Conservation (phyloP, 2,888 invertebrate genomes). For the Pyrrhia umbra region DNA sequence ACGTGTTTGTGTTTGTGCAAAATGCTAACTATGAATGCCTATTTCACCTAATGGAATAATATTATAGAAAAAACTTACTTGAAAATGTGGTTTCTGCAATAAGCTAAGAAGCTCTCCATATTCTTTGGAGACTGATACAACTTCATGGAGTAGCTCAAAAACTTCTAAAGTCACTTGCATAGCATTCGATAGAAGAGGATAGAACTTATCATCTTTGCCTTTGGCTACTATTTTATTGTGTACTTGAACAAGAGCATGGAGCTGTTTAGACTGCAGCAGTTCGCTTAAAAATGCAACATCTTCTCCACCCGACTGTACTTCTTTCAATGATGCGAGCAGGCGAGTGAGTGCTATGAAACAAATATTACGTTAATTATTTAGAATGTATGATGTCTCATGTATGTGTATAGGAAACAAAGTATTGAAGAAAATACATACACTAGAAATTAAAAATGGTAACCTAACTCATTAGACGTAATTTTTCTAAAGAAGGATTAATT, state of each 20-base stretch:
- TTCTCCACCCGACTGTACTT: slow-evolving; percentile 95
- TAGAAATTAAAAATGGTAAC: too few species aligned
- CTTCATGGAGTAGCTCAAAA: slow-evolving; percentile 92
- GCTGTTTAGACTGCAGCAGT: slow-evolving; percentile 95
- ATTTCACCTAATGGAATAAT: neutral
- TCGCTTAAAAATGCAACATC: slow-evolving; percentile 96
- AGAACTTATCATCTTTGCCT: slow-evolving; percentile 95
- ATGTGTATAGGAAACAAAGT: too few species aligned
- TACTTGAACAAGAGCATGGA: slow-evolving; percentile 97
- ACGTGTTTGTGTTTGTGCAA: too few species aligned
- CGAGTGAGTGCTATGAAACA: slow-evolving; percentile 93
- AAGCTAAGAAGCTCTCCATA: slow-evolving; percentile 95
- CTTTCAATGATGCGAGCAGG: slow-evolving; percentile 95
- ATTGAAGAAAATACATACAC: too few species aligned
- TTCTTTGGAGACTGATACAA: slow-evolving; percentile 92
- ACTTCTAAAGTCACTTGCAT: slow-evolving; percentile 96
- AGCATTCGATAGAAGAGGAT: slow-evolving; percentile 95
- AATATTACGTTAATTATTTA: slow-evolving; percentile 8
- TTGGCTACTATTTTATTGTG: slow-evolving; percentile 96
- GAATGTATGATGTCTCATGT: neutral
- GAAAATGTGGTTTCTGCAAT: slow-evolving; percentile 96
- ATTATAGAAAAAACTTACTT: slow-evolving; percentile 89
- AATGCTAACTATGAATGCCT: too few species aligned
- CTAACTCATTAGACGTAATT: too few species aligned
- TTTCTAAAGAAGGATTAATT: too few species aligned